These are phyloP conservation scores for Neodon shergylaensis DNA, from an alignment of 2,113 vertebrate species.

Conservation along the genomic window DNA sequence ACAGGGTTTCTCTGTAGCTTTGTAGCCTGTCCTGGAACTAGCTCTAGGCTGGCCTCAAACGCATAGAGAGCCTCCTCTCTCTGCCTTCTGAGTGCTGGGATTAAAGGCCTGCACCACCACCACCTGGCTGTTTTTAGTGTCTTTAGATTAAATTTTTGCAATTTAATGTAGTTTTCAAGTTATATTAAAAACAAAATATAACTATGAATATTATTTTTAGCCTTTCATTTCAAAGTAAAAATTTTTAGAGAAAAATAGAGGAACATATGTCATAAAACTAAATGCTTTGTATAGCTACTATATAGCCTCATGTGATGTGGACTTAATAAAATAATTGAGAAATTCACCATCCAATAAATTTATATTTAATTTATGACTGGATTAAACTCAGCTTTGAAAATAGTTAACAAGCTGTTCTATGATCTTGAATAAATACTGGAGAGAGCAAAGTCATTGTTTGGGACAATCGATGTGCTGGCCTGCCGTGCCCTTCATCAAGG, in stretches of 20 bases:
- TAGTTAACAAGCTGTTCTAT: neutral
- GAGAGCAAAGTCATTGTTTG: conserved; percentile 14
- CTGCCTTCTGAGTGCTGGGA: too few species aligned
- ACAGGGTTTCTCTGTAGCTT: too few species aligned
- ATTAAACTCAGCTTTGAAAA: conserved; percentile 17
- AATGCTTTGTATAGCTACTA: neutral
- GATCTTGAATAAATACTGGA: neutral
- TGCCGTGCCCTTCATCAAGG: neutral
- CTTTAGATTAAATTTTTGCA: conserved; percentile 31
- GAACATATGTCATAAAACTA: neutral
- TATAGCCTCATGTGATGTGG: neutral
- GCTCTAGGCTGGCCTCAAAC: too few species aligned
- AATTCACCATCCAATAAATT: conserved; percentile 24
- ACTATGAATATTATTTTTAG: neutral
- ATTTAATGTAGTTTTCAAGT: neutral
- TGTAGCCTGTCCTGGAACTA: too few species aligned
- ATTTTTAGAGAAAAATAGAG: neutral
- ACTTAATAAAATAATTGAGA: conserved; percentile 27
- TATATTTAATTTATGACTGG: neutral
- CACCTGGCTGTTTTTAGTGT: neutral
- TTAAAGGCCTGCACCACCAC: too few species aligned
- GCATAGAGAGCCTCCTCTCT: too few species aligned
- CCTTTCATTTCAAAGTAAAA: conserved; percentile 1
- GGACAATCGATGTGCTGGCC: neutral
- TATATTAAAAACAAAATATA: neutral